Conservation (phyloP, 1,140 invertebrate genomes). For the Drosophila rufa region DNA sequence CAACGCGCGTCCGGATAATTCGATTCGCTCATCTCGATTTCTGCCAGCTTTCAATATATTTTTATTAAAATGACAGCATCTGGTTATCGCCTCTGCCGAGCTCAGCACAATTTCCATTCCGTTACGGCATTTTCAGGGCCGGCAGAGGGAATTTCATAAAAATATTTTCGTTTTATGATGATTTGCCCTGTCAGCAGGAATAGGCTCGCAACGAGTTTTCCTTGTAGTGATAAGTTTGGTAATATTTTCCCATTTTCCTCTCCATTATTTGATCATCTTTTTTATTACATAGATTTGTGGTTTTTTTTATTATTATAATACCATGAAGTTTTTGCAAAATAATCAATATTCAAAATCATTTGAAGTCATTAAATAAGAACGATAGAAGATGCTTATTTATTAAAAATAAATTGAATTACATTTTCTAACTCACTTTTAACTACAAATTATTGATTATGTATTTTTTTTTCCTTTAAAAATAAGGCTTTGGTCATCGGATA, state of each 20-base stretch:
- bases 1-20: slow-evolving; percentile 50
- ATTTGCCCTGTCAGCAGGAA: slow-evolving; percentile 41
- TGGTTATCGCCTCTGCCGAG: slow-evolving; percentile 38
- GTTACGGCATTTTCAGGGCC: slow-evolving; percentile 2
- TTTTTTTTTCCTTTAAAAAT: neutral
- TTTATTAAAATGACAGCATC: slow-evolving; percentile 62
- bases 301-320: neutral
- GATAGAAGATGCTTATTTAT: too few relatives aligned
- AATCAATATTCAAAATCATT: neutral
- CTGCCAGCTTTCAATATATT: slow-evolving; percentile 62
- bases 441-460: too few relatives aligned
- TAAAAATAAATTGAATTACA: neutral
- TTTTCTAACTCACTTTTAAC: neutral
- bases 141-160: slow-evolving; percentile 35
- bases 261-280: slow-evolving; percentile 15
- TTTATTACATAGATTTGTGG: slow-evolving; percentile 10
- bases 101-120: slow-evolving; percentile 20
- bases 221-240: slow-evolving; percentile 18
- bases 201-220: slow-evolving; percentile 6
- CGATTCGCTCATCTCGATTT: slow-evolving; percentile 44
- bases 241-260: neutral
- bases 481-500: neutral
- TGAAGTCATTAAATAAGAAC: neutral
- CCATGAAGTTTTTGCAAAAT: neutral
- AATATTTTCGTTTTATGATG: slow-evolving; percentile 47